These are phyloP conservation scores for Tricholaema leucomelas DNA, from an alignment of 2,113 vertebrate species.

Conservation along the genomic window DNA sequence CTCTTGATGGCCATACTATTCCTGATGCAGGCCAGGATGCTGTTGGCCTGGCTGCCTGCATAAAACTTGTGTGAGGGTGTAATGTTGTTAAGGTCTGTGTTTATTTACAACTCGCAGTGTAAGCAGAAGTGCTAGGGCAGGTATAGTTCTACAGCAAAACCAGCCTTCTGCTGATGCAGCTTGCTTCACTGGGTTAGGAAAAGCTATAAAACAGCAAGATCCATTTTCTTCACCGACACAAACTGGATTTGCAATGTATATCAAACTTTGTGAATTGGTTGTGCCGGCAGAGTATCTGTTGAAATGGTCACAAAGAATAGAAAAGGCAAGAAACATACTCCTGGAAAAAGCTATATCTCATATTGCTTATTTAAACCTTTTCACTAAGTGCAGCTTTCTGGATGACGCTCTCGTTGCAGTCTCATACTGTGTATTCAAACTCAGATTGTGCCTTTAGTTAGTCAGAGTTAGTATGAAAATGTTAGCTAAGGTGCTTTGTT, in stretches of 20 bases:
- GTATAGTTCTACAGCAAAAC: background rate
- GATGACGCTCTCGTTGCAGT: background rate
- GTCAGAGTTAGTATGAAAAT: background rate
- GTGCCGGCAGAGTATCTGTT: background rate
- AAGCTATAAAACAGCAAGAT: slow-evolving; percentile 12
- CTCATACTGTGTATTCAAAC: background rate
- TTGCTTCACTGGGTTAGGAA: slow-evolving; percentile 2
- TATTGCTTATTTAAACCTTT: background rate
- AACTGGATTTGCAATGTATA: background rate
- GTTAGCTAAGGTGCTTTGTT: background rate
- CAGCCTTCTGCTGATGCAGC: background rate
- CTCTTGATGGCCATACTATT: too few species aligned
- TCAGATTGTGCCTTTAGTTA: background rate
- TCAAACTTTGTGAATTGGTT: background rate
- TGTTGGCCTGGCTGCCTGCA: too few species aligned
- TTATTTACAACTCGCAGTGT: slow-evolving; percentile 14
- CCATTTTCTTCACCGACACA: background rate
- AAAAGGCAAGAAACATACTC: background rate
- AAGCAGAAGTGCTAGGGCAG: background rate
- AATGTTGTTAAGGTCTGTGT: background rate
- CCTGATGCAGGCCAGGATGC: too few species aligned
- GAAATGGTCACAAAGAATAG: background rate
- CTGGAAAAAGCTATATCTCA: background rate
- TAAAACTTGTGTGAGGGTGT: background rate
- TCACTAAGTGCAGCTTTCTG: background rate